Base-by-base conservation (phyloP, 2,113 vertebrate genomes). In the Saccopteryx bilineata region DNA sequence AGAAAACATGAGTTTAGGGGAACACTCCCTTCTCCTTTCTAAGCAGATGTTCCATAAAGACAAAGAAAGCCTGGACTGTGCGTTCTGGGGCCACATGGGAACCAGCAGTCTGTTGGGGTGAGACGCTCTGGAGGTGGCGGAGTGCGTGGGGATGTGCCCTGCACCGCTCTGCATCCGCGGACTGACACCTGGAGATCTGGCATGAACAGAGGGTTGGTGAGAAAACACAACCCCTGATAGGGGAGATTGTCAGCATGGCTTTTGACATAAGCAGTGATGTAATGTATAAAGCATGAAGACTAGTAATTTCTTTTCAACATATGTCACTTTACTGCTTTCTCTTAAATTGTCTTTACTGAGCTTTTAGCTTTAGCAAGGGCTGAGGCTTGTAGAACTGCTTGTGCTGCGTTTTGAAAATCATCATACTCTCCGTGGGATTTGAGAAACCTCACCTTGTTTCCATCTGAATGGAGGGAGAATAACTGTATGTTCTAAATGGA, bases 41-140 rank as follows among this genome's bases (percentile, higher is more conserved):
- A 58, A 79, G 31, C 54, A 92, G 72, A 97, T 92, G 74, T 82
- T 87, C 48, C 6, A 6, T 66, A 95, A 91, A 96, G 33, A 88
- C 87, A 81, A 24, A 82, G 17, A 82, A 61, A 58, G 66, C 23
- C 60, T 65, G 33, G 19, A 5, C n/a, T 14, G 10, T 5, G 3
- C 0, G 0, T 87, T 72, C 54, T 31, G 28, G 60, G 71, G 61
- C n/a, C 28, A 3, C 4, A 1, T 0, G 2, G 54, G 52, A 63
- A 69, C 33, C 9, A 18, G 50, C 6, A 1, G 5, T 46, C 9
- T 3, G 4, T 46, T 48, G 4, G 21, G 54, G 31, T 46, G 54
- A 50, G 21, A 14, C 52, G 2, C 23, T 9, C 46, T 8, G 52
- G 33, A 58, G 26, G 52, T 13, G 39, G 26, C 17, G 56, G 56